These are phyloP conservation scores for Heteropelma amictum DNA, from an alignment of 2,888 invertebrate species.

Conservation along the genomic window DNA sequence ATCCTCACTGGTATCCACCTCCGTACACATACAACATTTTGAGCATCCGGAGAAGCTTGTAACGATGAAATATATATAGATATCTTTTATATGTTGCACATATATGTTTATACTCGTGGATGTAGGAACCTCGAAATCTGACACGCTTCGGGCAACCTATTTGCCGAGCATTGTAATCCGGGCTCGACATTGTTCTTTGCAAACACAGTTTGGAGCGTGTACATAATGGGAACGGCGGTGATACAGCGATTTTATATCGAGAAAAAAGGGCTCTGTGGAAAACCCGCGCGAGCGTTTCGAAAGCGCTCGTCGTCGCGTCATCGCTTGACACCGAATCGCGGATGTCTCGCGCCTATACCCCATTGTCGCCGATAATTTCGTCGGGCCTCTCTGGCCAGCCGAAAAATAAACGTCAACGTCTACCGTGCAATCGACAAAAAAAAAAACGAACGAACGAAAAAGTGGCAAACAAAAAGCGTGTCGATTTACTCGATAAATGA, in stretches of 20 bases:
- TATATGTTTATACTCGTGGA: too few relatives aligned
- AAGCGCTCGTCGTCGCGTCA: slow-evolving; percentile 33
- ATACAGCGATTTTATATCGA: background rate
- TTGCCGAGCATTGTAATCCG: slow-evolving; percentile 73
- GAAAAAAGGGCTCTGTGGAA: slow-evolving; percentile 10
- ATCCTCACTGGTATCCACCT: too few relatives aligned
- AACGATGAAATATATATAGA: slow-evolving; percentile 59
- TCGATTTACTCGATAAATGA: background rate
- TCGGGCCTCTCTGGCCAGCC: slow-evolving; percentile 26
- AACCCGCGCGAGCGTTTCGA: slow-evolving; percentile 25
- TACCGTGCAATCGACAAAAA: slow-evolving; percentile 27
- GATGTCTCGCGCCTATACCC: slow-evolving; percentile 35
- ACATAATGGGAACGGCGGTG: slow-evolving; percentile 39
- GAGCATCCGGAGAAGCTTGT: slow-evolving; percentile 34
- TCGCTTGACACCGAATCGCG: slow-evolving; percentile 33
- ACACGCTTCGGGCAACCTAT: slow-evolving; percentile 71
- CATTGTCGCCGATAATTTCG: slow-evolving; percentile 51
- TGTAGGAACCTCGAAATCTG: slow-evolving; percentile 59
- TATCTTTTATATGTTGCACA: too few relatives aligned
- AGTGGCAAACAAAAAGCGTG: slow-evolving; percentile 18
- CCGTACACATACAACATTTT: slow-evolving; percentile 14
- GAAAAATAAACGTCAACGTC: slow-evolving; percentile 46
- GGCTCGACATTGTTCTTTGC: slow-evolving; percentile 70
- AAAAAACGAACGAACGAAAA: background rate
- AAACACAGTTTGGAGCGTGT: slow-evolving; percentile 64